Evolutionary conservation across 2,797 vertebrate species (phyloP), one percentile per base, ranked within the genome.

Genomic region (Oreonectes daqikongensis): DNA sequence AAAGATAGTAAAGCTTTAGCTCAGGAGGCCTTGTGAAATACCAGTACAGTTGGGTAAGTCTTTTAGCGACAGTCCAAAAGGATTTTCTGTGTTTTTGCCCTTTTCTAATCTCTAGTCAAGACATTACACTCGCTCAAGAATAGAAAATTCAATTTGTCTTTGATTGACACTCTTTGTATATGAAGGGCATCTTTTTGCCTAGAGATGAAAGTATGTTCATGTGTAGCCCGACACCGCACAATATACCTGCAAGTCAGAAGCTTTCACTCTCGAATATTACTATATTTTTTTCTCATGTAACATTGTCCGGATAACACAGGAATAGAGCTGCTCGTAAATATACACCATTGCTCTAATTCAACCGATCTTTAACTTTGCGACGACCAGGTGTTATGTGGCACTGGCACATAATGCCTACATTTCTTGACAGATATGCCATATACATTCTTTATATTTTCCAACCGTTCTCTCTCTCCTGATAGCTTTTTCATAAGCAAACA

Each of bases 401-500:
- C 35, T 68, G 67, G 35, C 50, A 42, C 35, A 35, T 28, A 15
- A 50, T 46, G 52, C 26, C 22, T 46, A 26, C 50, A 26, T 48
- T 26, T 75, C n/a, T 75, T 72, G 24, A 65, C 46, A 72, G 63
- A 79, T 79, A 70, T 53, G 9, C 6, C 68, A 42, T 59, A 5
- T n/a, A 55, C 77, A 82, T 80, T 86, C 83, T 79, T n/a, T 20
- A 15, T 42, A 44, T 32, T 42, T 64, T 55, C 14, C 14, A 30
- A 5, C 4, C 15, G 0, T 8, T 26, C 10, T 55, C 28, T 72
- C 84, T 79, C 77, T 72, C 60, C 48, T 50, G 3, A 32, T 5
- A 44, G 52, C 17, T 77, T 38, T 84, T 79, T 80, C 81, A 79
- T 66, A 5, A 87, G 84, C 78, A 80, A 84, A 84, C 80, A 89